Percentiles rank a stretch among this genome's conserved stretches.
These are phyloP conservation scores for Microctenopoma lineatum DNA, from an alignment of 2,797 vertebrate genomes.

Conservation along the genomic window DNA sequence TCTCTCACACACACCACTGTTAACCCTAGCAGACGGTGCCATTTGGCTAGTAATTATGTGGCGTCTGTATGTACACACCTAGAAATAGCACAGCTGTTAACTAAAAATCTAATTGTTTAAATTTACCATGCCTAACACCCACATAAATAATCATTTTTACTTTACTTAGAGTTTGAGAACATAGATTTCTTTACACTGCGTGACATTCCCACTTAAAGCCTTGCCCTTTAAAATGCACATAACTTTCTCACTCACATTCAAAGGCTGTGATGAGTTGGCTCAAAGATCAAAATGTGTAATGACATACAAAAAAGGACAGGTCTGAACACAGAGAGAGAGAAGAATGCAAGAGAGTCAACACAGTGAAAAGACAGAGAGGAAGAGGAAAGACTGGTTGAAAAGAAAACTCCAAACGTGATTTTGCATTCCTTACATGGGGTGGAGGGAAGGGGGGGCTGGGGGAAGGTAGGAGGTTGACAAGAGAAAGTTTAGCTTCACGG, in stretches of 20 bases:
- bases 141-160: slow-evolving; percentile 5
- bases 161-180: slow-evolving; percentile 6
- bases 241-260: slow-evolving; percentile 36
- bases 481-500: slow-evolving; percentile 83
- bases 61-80: slow-evolving; percentile 29
- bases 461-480: slow-evolving; percentile 60
- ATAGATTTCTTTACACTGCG: slow-evolving; percentile 19
- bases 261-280: slow-evolving; percentile 56
- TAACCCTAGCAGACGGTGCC: neutral
- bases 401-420: slow-evolving; percentile 75
- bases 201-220: slow-evolving; percentile 12
- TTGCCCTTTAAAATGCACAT: slow-evolving; percentile 35
- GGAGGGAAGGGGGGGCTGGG: slow-evolving; percentile 51
- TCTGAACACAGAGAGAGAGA: slow-evolving; percentile 62
- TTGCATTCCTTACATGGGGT: slow-evolving; percentile 79
- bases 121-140: slow-evolving; percentile 4
- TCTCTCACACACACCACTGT: slow-evolving; percentile 19
- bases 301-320: slow-evolving; percentile 58
- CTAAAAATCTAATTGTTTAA: neutral
- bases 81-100: slow-evolving; percentile 23
- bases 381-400: slow-evolving; percentile 64
- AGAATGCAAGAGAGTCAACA: slow-evolving; percentile 12
- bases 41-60: slow-evolving; percentile 38
- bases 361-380: slow-evolving; percentile 37
- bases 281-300: slow-evolving; percentile 74